These are phyloP conservation scores for Albula glossodonta DNA, from an alignment of 2,113 vertebrate genomes.

Conservation along the genomic window DNA sequence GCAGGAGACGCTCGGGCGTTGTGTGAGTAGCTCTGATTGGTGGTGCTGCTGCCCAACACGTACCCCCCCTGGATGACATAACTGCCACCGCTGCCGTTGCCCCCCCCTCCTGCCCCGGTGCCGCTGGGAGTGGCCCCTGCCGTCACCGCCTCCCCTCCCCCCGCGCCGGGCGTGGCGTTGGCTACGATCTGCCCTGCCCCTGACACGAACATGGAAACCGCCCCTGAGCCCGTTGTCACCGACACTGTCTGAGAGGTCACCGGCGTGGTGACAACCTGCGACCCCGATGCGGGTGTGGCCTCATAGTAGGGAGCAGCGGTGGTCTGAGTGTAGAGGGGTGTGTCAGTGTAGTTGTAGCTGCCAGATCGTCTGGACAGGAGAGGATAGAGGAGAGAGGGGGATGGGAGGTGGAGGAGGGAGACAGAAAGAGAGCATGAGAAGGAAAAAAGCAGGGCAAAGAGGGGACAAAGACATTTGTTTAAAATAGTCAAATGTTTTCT, in stretches of 20 bases:
- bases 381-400: conserved; percentile 5
- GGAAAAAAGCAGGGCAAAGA: not conserved
- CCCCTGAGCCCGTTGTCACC: conserved; percentile 65
- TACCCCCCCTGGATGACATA: conserved; percentile 93
- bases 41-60: conserved; percentile 77
- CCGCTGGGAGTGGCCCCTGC: conserved; percentile 65
- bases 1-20: conserved; percentile 87
- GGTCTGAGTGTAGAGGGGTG: conserved; percentile 81
- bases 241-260: conserved; percentile 70
- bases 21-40: conserved; percentile 85
- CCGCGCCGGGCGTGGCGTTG: conserved; percentile 48
- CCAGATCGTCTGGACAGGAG: conserved; percentile 74
- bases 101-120: conserved; percentile 64
- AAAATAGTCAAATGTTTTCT: not conserved
- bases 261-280: conserved; percentile 75
- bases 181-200: conserved; percentile 66
- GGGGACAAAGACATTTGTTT: not conserved
- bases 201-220: conserved; percentile 83
- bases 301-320: conserved; percentile 81
- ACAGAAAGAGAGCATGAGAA: not conserved
- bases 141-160: conserved; percentile 50
- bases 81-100: conserved; percentile 69
- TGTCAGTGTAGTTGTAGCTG: conserved; percentile 83
- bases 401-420: not conserved
- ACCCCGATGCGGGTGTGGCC: conserved; percentile 66